A percentile compares a stretch with the other conserved stretches of the same genome.
phyloP scores from a whole-genome alignment of 35 echinoderm and acorn worm species.

The Lytechinus variegatus region DNA sequence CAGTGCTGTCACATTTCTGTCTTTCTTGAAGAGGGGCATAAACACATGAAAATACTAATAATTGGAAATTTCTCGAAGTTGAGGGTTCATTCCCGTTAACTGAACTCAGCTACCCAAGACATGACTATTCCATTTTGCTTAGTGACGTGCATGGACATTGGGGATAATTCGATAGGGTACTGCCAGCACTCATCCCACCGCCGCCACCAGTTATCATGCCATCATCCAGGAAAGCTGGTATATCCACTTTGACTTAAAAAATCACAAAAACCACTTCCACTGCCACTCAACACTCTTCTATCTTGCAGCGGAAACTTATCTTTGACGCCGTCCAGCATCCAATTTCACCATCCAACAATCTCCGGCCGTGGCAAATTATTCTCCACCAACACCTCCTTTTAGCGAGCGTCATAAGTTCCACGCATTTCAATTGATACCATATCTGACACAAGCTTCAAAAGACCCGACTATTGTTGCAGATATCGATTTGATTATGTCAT shows the following conservation, averaged over 20 bases:
- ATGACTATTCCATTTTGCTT: background rate
- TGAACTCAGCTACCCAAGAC: background rate
- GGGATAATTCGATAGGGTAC: background rate
- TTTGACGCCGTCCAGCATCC: background rate
- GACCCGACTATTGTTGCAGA: background rate
- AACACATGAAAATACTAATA: background rate
- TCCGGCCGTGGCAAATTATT: background rate
- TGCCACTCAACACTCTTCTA: background rate
- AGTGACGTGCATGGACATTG: background rate
- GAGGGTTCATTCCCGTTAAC: background rate
- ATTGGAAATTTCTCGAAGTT: background rate
- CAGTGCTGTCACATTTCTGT: background rate
- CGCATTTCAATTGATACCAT: background rate
- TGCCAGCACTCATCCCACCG: background rate
- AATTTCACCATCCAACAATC: background rate
- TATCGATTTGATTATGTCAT: constrained; percentile 13
- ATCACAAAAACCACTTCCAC: background rate
- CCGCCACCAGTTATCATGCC: background rate
- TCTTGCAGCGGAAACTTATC: background rate
- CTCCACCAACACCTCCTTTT: background rate
- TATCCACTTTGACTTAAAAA: background rate
- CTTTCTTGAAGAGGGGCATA: background rate
- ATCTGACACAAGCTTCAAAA: constrained; percentile 3
- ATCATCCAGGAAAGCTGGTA: background rate
- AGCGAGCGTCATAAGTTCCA: background rate